phyloP scores from a whole-genome alignment of 2,888 invertebrate species.

The Chaetoderma sp. region DNA sequence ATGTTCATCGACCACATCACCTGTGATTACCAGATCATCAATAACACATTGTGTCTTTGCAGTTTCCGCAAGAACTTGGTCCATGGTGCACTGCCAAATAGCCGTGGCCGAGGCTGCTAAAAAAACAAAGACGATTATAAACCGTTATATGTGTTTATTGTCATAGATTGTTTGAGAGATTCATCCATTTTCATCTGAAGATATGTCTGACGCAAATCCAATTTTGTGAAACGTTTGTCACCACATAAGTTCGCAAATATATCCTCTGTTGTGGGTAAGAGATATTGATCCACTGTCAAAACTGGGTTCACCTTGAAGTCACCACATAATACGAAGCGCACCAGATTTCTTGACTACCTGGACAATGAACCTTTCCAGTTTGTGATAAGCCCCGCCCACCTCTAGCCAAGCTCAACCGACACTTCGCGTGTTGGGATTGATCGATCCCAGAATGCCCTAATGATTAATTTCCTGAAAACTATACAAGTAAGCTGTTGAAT shows the following conservation, averaged over 20 bases:
- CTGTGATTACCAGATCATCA: constrained; percentile 30
- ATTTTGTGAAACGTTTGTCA: constrained; percentile 24
- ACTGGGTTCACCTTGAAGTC: constrained; percentile 33
- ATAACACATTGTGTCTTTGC: constrained; percentile 7
- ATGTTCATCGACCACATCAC: not conserved
- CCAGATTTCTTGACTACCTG: constrained; percentile 41
- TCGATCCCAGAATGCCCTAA: too few relatives aligned
- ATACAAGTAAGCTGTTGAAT: too few relatives aligned
- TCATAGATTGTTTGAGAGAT: constrained; percentile 13
- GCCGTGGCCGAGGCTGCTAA: constrained; percentile 38
- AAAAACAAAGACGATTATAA: constrained; percentile 21
- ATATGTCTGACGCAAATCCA: constrained; percentile 40
- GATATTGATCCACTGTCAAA: constrained; percentile 23
- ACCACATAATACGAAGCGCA: constrained; percentile 28
- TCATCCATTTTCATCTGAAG: constrained; percentile 33
- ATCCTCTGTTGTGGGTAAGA: constrained; percentile 25
- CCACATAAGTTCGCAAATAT: not conserved
- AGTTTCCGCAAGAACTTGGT: constrained; percentile 27
- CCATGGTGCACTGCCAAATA: constrained; percentile 37
- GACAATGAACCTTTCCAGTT: too few relatives aligned
- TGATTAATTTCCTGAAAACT: too few relatives aligned
- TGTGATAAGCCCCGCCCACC: too few relatives aligned
- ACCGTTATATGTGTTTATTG: constrained; percentile 35
- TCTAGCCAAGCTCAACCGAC: too few relatives aligned
- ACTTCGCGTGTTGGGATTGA: too few relatives aligned